phyloP scores from a whole-genome alignment of 2,797 vertebrate species.

The Bradypus variegatus region DNA sequence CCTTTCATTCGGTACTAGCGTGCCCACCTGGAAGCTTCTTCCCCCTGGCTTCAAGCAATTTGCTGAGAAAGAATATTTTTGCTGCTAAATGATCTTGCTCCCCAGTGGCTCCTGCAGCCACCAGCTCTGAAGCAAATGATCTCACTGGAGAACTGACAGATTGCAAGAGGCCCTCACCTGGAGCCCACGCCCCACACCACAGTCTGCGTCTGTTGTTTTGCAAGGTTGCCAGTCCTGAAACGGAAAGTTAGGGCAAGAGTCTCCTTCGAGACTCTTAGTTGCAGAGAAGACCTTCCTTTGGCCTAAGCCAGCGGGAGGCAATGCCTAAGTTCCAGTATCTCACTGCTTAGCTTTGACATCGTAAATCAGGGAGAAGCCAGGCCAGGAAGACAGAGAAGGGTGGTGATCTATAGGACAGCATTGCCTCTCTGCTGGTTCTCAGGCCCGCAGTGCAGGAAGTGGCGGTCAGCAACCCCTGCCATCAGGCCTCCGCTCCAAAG shows the following conservation, averaged over 20 bases:
- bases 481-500: conserved; percentile 59
- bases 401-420: conserved; percentile 58
- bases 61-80: conserved; percentile 70
- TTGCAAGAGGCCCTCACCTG: accelerated
- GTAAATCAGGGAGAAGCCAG: neutral
- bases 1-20: conserved; percentile 44
- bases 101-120: conserved; percentile 62
- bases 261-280: conserved; percentile 57
- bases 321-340: neutral
- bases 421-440: conserved; percentile 61
- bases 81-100: conserved; percentile 58
- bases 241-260: neutral
- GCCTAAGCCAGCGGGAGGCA: neutral
- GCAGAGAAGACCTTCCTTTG: neutral
- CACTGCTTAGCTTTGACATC: neutral
- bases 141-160: conserved; percentile 62
- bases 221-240: neutral
- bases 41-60: conserved; percentile 61
- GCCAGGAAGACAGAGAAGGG: conserved; percentile 50
- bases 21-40: conserved; percentile 65
- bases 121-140: conserved; percentile 55
- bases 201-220: neutral
- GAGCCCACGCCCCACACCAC: accelerated
- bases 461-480: conserved; percentile 44
- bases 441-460: conserved; percentile 58